Percentiles rank a stretch among this genome's conserved stretches.
phyloP scores from a whole-genome alignment of 1,140 invertebrate genomes.

The Tetragnatha versicolor region DNA sequence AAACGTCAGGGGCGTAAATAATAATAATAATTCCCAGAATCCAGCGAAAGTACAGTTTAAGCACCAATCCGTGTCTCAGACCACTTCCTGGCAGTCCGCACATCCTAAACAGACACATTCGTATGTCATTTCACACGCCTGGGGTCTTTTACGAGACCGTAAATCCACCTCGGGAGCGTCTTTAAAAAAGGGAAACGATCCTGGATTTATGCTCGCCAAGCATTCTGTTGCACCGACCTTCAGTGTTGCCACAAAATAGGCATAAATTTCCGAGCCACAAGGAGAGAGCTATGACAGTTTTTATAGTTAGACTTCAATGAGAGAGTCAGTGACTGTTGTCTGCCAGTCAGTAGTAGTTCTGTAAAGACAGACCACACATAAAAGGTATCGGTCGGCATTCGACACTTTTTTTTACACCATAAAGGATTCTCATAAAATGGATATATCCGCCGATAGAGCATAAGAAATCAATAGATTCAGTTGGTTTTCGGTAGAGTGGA shows the following conservation, averaged over 20 bases:
- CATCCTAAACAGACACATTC: slow-evolving; percentile 9
- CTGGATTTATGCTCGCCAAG: neutral
- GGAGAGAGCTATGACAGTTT: slow-evolving; percentile 31
- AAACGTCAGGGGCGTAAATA: too few species aligned
- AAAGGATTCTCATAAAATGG: too few species aligned
- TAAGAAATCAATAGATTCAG: too few species aligned
- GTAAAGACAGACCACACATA: too few species aligned
- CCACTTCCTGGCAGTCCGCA: neutral
- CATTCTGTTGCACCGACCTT: slow-evolving; percentile 30
- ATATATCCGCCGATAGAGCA: too few species aligned
- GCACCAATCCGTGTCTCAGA: slow-evolving; percentile 15
- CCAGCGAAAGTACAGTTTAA: neutral
- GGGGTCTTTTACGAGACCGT: neutral
- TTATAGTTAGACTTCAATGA: slow-evolving; percentile 14
- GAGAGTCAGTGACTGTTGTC: too few species aligned
- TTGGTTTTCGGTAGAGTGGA: too few species aligned
- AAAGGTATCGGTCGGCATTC: too few species aligned
- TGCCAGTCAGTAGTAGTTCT: too few species aligned
- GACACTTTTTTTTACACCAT: too few species aligned
- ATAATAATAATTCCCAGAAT: too few species aligned
- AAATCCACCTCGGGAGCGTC: slow-evolving; percentile 6
- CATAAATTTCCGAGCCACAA: slow-evolving; percentile 29
- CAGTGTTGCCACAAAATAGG: neutral
- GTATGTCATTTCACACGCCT: neutral
- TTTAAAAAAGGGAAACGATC: neutral